phyloP scores from a whole-genome alignment of 2,797 vertebrate genomes.

The Labeo calbasu region DNA sequence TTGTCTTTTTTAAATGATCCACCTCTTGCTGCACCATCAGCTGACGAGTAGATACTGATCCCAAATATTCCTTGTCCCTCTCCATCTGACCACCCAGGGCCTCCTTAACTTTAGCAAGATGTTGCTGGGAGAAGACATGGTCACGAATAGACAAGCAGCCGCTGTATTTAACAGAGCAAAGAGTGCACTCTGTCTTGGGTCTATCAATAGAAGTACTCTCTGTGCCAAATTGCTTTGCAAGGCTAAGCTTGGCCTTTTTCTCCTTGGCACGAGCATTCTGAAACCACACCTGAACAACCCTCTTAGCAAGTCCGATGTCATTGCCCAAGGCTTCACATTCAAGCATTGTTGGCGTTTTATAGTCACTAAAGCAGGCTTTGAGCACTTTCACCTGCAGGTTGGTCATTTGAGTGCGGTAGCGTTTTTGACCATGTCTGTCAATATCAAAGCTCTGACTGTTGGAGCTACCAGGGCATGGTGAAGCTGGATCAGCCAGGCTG shows the following conservation, averaged over 20 bases:
- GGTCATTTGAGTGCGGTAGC: slow-evolving; percentile 98
- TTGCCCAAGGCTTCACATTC: slow-evolving; percentile 97
- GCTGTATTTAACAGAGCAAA: slow-evolving; percentile 89
- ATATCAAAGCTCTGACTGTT: slow-evolving; percentile 86
- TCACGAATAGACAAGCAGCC: slow-evolving; percentile 86
- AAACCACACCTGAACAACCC: slow-evolving; percentile 99
- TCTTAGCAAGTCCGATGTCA: slow-evolving; percentile 96
- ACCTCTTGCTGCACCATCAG: slow-evolving; percentile 87
- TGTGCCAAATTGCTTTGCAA: slow-evolving; percentile 92
- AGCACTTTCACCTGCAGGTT: slow-evolving; percentile 97
- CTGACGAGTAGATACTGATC: slow-evolving; percentile 85
- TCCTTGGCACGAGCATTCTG: slow-evolving; percentile 99
- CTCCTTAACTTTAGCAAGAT: slow-evolving; percentile 91
- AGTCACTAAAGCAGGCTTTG: slow-evolving; percentile 96
- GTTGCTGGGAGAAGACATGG: slow-evolving; percentile 88
- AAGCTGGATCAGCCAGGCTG: slow-evolving; percentile 91
- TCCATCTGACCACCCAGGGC: slow-evolving; percentile 89
- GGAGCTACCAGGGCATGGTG: slow-evolving; percentile 89
- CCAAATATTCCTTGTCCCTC: slow-evolving; percentile 88
- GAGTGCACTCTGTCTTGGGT: slow-evolving; percentile 87
- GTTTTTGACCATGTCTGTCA: slow-evolving; percentile 88
- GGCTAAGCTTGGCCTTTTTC: slow-evolving; percentile 93
- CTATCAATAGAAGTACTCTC: slow-evolving; percentile 88
- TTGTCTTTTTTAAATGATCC: slow-evolving; percentile 87
- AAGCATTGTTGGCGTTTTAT: slow-evolving; percentile 95